A percentile compares a stretch with the other conserved stretches of the same genome.
Conservation (phyloP, 2,113 vertebrate genomes). For the Sinocyclocheilus anshuiensis region DNA sequence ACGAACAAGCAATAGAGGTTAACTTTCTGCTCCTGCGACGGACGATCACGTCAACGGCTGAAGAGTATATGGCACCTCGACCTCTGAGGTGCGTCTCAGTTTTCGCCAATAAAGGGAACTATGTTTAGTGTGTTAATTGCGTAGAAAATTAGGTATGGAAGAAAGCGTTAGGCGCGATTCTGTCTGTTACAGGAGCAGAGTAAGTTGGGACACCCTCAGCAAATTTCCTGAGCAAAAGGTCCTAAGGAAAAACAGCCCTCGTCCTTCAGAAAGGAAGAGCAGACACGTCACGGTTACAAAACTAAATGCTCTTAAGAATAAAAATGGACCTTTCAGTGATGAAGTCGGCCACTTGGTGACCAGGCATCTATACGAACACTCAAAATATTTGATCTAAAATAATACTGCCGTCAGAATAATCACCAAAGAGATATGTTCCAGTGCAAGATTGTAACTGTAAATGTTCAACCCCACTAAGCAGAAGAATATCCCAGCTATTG, state of each 20-base stretch:
- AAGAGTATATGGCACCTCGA: constrained; percentile 55
- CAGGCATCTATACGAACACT: constrained; percentile 59
- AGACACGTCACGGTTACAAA: constrained; percentile 44
- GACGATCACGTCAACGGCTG: constrained; percentile 57
- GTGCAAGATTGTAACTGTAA: constrained; percentile 60
- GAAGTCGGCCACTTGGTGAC: constrained; percentile 50
- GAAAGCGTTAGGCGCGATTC: constrained; percentile 49
- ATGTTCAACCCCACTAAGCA: constrained; percentile 55
- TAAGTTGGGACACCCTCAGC: constrained; percentile 64
- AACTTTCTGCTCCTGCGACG: constrained; percentile 44
- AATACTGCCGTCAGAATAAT: constrained; percentile 71
- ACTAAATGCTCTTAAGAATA: constrained; percentile 53
- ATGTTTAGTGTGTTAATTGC: constrained; percentile 69
- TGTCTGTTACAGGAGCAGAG: constrained; percentile 48
- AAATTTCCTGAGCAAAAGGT: constrained; percentile 68
- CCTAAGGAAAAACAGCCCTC: constrained; percentile 62
- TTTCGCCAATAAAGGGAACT: constrained; percentile 49
- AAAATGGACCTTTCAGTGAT: constrained; percentile 10
- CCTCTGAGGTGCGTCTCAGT: constrained; percentile 49
- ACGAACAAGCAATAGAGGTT: neutral
- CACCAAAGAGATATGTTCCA: constrained; percentile 61
- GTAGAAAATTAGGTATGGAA: constrained; percentile 51
- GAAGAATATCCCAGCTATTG: constrained; percentile 59
- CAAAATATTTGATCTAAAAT: constrained; percentile 64
- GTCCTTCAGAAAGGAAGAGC: constrained; percentile 49